Evolutionary conservation across 2,797 vertebrate genomes (phyloP), one percentile per base, ranked within the genome.

Genomic region (Eutrigla gurnardus): DNA sequence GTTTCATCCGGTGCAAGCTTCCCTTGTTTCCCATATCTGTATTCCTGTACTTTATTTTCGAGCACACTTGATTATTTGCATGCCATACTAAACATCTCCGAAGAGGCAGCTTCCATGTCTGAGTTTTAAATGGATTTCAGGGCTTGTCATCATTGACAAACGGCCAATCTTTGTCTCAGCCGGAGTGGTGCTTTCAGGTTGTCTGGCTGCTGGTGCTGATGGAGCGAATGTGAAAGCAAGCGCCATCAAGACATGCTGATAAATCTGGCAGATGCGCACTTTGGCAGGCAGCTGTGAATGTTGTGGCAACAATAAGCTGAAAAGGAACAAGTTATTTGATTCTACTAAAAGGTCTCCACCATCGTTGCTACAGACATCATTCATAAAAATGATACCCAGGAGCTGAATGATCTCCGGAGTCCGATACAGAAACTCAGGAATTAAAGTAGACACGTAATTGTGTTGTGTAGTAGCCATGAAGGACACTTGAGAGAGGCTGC

Each of bases 1-100:
- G 15, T 18, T 49, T 63, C 72, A 66, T 88, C 82, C 80, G 78
- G 65, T 73, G 14, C 35, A 47, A 46, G 45, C 53, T 35, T 39
- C 10, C 64, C 13, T 37, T 52, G 60, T 60, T 71, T 80, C 43
- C 42, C 17, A 4, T 59, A 7, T 37, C 40, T 10, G 35, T 17
- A 14, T 59, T 60, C 15, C 17, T 54, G 15, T 3, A 6, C 7
- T 71, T 65, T 47, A 57, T 65, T 52, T 71, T 53, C 72, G 25
- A 25, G 25, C 25, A 25, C 25, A 25, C 25, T 25, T 25, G 25
- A 25, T 25, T 65, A 50, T 75, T 78, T 83, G 32, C 13, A 18
- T 35, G 33, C 32, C 6, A 14, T 54, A 61, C 2, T 36, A 35
- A 79, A 74, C 54, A 50, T 37, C 8, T 70, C 13, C 65, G 32